These are phyloP conservation scores for Sardinella longiceps DNA, from an alignment of 2,797 vertebrate genomes.

Conservation along the genomic window DNA sequence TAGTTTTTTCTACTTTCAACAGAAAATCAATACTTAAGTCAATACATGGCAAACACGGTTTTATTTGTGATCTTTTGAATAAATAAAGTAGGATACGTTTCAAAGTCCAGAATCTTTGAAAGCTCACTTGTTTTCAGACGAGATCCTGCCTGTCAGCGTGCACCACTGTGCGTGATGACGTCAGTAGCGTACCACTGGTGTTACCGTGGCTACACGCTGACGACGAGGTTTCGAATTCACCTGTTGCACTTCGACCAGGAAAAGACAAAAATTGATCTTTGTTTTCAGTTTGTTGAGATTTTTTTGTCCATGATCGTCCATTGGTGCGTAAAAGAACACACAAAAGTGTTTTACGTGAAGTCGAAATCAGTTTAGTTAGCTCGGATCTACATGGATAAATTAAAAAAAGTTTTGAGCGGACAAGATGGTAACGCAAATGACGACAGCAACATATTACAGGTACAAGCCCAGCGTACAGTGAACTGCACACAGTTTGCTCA, in stretches of 20 bases:
- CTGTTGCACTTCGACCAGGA: slow-evolving; percentile 54
- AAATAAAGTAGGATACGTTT: neutral
- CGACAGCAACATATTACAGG: slow-evolving; percentile 65
- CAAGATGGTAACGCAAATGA: slow-evolving; percentile 52
- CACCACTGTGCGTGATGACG: slow-evolving; percentile 42
- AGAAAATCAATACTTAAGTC: neutral
- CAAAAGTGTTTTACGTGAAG: neutral
- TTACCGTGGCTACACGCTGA: slow-evolving; percentile 44
- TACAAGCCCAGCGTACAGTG: slow-evolving; percentile 40
- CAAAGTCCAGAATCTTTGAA: neutral
- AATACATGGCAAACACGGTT: neutral
- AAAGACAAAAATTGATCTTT: slow-evolving; percentile 34
- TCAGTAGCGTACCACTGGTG: neutral
- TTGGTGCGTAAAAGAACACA: neutral
- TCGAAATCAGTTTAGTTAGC: neutral
- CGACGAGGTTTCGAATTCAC: slow-evolving; percentile 53
- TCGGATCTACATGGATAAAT: slow-evolving; percentile 79
- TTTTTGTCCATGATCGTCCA: neutral
- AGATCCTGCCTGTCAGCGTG: neutral
- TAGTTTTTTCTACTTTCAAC: neutral
- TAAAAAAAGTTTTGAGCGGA: slow-evolving; percentile 61
- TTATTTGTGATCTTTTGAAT: neutral
- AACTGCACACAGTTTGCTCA: neutral
- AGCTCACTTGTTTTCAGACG: neutral
- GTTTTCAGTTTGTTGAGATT: neutral